Base-by-base conservation (phyloP, 2,113 vertebrate species). In the Alosa alosa region DNA sequence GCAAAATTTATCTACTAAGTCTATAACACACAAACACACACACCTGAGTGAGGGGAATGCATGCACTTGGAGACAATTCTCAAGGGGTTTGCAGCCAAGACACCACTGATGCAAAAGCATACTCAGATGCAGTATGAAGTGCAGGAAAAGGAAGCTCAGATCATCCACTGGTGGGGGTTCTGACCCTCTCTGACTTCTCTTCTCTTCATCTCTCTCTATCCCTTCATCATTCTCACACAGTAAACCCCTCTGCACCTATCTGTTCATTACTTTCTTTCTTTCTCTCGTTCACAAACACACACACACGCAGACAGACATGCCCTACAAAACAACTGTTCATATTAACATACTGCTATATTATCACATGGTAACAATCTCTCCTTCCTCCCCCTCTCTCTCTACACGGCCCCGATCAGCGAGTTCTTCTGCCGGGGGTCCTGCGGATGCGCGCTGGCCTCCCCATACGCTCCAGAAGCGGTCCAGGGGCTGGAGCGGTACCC, bases 351-450 rank as follows among this genome's bases (percentile, higher is more conserved):
- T 44, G 41, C 41, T 44, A 44, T 44, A 44, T 44, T 44, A 44
- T 44, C 41, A 44, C 41, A 44, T 44, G 41, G 41, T 44, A 44
- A 44, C 41, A 44, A 44, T 44, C 49, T 50, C 49, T 50, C 49
- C 6, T 6, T 50, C 49, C 49, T 50, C 49, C 13, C 49, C 6
- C 49, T 31, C 31, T 31, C 49, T 11, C 49, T 82, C 91, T 95
- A 99, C 90, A 99, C 97, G 0, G 97, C 97, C 47, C 96, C 97
- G 4, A 98, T 97, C 95, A 97, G 89, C 20, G 96, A 91, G 89
- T 96, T 97, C 93, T 98, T 99, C 91, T 96, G 95, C 87, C 96
- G 93, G 8, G 96, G 95, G 83, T 97, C 96, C 45, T 95, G 95
- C 17, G 93, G 93, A 15, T 92, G 92, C 31, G 95, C 15, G 31